phyloP scores from a whole-genome alignment of 1,140 invertebrate genomes.

The Brachionus sp. region DNA sequence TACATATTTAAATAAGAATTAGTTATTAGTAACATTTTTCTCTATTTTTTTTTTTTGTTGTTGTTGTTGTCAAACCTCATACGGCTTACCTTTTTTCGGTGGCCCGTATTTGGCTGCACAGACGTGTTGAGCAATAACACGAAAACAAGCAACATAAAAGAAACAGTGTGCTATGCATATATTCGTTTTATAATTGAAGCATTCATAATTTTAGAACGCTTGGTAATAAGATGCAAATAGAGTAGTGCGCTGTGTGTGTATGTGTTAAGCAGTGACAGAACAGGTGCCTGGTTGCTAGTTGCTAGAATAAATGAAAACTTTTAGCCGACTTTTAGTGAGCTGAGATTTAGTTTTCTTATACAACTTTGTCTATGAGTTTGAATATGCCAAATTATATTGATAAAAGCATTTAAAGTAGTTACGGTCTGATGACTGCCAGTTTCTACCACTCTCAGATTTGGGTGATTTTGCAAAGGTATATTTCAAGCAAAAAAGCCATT shows the following conservation, averaged over 20 bases:
- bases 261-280: background rate
- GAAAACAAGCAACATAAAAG: background rate
- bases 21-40: conserved; percentile 10
- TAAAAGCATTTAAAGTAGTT: background rate
- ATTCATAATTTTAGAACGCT: conserved; percentile 5
- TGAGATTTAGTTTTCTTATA: too few relatives aligned
- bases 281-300: background rate
- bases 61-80: background rate
- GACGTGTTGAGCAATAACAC: background rate
- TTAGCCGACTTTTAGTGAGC: too few relatives aligned
- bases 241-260: background rate
- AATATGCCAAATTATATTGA: background rate
- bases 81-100: background rate
- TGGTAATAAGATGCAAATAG: background rate
- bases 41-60: background rate
- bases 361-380: too few relatives aligned
- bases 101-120: background rate
- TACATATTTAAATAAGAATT: conserved; percentile 43
- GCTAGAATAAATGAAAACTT: too few relatives aligned
- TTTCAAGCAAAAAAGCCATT: background rate
- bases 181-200: background rate
- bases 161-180: background rate
- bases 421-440: background rate
- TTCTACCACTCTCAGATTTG: background rate
- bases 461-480: background rate